Evolutionary conservation across 2,888 invertebrate species (phyloP).

Genomic region (Plagodis dolabraria): DNA sequence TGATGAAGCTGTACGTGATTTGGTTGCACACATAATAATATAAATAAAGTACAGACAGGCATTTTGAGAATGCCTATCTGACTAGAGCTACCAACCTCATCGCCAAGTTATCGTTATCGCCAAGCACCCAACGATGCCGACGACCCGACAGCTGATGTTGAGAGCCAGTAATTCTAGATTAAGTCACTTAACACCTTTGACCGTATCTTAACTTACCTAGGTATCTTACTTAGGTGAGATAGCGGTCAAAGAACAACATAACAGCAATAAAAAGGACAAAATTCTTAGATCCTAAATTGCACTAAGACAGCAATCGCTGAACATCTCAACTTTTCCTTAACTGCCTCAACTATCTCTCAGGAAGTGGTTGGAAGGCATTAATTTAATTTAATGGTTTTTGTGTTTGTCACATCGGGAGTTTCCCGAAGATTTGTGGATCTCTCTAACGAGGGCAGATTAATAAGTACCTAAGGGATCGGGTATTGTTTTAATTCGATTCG

Average conservation of each 20-base stretch:
- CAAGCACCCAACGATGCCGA: no score
- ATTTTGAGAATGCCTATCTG: no score
- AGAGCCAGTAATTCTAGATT: no score
- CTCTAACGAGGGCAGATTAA: conserved; percentile 72
- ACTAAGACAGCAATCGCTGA: conserved; percentile 27
- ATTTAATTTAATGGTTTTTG: conserved; percentile 85
- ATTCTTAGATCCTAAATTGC: background rate
- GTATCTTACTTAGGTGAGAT: background rate
- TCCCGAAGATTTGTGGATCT: conserved; percentile 74
- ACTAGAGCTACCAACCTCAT: no score
- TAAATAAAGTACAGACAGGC: no score
- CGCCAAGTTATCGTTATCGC: no score
- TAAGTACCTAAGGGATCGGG: conserved; percentile 47
- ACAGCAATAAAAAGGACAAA: background rate
- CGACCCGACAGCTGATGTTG: no score
- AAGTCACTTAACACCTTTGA: no score
- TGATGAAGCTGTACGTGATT: no score
- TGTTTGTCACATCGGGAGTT: conserved; percentile 80
- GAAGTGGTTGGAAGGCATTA: conserved; percentile 74
- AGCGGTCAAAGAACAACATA: background rate
- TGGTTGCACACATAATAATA: no score
- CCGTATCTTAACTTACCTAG: no score
- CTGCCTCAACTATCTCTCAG: conserved; percentile 63
- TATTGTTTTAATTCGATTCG: conserved; percentile 32
- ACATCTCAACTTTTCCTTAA: conserved; percentile 65